These are phyloP conservation scores for Scotopteryx bipunctaria DNA, from an alignment of 2,888 invertebrate species.

Conservation along the genomic window DNA sequence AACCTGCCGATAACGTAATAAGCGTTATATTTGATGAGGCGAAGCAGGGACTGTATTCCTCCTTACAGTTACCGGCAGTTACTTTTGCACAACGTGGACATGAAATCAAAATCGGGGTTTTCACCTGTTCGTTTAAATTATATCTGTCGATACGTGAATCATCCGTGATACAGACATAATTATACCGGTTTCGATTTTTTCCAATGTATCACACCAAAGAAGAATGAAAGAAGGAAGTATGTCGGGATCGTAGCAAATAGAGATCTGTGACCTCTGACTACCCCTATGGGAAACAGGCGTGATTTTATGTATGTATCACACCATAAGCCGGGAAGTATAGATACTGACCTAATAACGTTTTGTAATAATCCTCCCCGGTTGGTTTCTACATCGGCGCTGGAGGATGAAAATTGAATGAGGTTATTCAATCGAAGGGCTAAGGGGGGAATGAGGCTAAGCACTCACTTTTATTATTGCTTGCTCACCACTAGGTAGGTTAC, in stretches of 20 bases:
- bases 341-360: conserved; percentile 15
- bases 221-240: too few relatives aligned
- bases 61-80: neutral
- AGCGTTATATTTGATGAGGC: conserved; percentile 35
- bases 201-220: too few relatives aligned
- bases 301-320: conserved; percentile 9
- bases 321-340: neutral
- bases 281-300: too few relatives aligned
- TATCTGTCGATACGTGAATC: neutral
- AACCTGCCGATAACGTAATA: conserved; percentile 37
- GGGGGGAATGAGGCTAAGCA: conserved; percentile 11
- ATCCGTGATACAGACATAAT: neutral
- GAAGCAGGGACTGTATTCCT: conserved; percentile 26
- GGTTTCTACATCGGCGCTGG: conserved; percentile 7
- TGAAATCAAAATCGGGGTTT: neutral
- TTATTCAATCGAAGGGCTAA: conserved; percentile 17
- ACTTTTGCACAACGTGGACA: conserved; percentile 1
- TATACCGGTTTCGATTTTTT: neutral
- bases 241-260: too few relatives aligned
- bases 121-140: neutral
- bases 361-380: conserved; percentile 22
- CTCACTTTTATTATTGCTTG: conserved; percentile 9
- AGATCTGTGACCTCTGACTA: too few relatives aligned
- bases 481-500: too few relatives aligned
- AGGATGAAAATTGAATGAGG: conserved; percentile 22